Percentiles rank a stretch among this genome's conserved stretches.
Conservation (phyloP, 2,888 invertebrate genomes). For the Nephrotoma appendiculata region DNA sequence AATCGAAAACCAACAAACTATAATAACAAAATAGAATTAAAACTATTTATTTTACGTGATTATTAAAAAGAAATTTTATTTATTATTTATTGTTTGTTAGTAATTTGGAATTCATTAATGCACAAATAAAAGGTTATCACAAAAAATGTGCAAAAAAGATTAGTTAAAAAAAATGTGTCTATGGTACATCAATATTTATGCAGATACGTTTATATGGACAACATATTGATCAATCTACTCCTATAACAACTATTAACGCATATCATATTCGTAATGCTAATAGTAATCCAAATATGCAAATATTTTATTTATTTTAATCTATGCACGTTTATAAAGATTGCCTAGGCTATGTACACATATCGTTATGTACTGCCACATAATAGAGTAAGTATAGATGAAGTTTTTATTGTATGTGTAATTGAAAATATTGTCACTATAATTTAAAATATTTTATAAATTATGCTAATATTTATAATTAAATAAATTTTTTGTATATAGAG, state of each 20-base stretch:
- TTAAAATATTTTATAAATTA: not conserved
- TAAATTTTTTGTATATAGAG: not conserved
- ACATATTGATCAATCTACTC: not conserved
- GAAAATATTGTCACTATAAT: not conserved
- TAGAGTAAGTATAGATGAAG: not conserved
- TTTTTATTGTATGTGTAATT: not conserved
- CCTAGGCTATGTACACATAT: not conserved
- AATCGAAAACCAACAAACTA: not conserved
- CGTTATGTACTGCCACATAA: not conserved
- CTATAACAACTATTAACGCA: not conserved
- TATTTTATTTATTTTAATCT: not conserved
- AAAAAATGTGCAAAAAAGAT: not conserved
- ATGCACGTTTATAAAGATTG: not conserved
- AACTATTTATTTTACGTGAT: not conserved
- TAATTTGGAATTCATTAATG: not conserved
- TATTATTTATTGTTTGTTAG: not conserved
- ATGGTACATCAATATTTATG: not conserved
- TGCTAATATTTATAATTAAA: not conserved
- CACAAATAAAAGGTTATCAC: not conserved
- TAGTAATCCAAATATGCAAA: not conserved
- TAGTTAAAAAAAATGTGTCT: not conserved
- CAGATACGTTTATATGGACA: not conserved
- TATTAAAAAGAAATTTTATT: not conserved
- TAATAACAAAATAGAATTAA: not conserved
- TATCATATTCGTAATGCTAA: not conserved